These are phyloP conservation scores for Azorinus chamasolen DNA, from an alignment of 2,888 invertebrate species.

Conservation along the genomic window DNA sequence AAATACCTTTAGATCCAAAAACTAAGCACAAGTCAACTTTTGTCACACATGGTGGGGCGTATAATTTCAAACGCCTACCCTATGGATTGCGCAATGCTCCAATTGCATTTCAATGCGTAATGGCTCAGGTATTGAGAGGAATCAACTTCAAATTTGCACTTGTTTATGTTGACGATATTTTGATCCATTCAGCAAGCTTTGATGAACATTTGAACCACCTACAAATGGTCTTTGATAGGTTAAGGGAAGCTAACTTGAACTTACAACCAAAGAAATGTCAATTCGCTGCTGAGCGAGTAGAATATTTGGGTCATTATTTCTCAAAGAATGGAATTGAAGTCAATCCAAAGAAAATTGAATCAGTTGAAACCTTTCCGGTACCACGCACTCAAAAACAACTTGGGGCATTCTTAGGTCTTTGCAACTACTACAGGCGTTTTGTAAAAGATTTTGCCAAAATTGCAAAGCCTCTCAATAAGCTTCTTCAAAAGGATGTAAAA, in stretches of 20 bases:
- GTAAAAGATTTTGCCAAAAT: conserved; percentile 55
- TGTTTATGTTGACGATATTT: conserved; percentile 66
- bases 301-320: conserved; percentile 39
- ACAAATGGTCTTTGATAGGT: conserved; percentile 33
- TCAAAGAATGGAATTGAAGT: conserved; percentile 54
- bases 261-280: conserved; percentile 45
- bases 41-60: conserved; percentile 33
- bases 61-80: conserved; percentile 30
- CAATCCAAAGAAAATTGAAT: conserved; percentile 45
- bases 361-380: conserved; percentile 38
- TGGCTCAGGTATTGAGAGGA: too few relatives aligned
- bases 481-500: conserved; percentile 45
- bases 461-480: conserved; percentile 50
- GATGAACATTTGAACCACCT: conserved; percentile 34
- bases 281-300: conserved; percentile 29
- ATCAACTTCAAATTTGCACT: too few relatives aligned
- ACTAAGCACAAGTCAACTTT: conserved; percentile 39
- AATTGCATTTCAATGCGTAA: too few relatives aligned
- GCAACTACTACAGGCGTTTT: conserved; percentile 59
- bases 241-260: conserved; percentile 41
- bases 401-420: conserved; percentile 45
- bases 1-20: conserved; percentile 37
- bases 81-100: too few relatives aligned
- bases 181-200: conserved; percentile 39
- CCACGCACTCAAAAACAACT: conserved; percentile 52